phyloP scores from a whole-genome alignment of 2,797 vertebrate species.

The Cyprinodon diabolis region DNA sequence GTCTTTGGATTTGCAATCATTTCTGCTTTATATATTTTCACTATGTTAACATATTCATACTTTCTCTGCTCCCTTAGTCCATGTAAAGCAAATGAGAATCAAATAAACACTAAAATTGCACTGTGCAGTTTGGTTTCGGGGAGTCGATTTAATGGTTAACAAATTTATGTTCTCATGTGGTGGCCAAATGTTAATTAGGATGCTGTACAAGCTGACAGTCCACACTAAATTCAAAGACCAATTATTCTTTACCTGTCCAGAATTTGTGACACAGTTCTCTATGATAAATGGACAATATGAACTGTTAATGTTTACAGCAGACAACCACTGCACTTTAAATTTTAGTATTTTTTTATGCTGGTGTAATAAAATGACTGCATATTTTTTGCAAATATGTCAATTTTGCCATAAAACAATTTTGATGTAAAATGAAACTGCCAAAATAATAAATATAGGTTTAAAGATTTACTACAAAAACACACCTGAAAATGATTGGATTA shows the following conservation, averaged over 20 bases:
- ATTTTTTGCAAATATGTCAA: too few species aligned
- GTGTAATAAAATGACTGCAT: too few species aligned
- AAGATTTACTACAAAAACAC: too few species aligned
- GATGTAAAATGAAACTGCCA: too few species aligned
- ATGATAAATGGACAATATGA: not conserved
- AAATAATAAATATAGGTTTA: too few species aligned
- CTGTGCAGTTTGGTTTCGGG: constrained; percentile 26
- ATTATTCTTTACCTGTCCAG: not conserved
- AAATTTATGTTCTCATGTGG: constrained; percentile 1
- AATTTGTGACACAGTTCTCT: not conserved
- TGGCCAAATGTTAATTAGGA: constrained; percentile 14
- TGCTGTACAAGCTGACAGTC: constrained; percentile 2
- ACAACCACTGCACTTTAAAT: not conserved
- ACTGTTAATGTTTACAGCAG: not conserved
- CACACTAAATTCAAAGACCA: not conserved
- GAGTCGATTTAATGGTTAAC: constrained; percentile 16
- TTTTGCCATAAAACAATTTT: too few species aligned
- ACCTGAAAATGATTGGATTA: too few species aligned
- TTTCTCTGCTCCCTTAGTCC: constrained; percentile 15
- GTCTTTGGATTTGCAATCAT: constrained; percentile 33
- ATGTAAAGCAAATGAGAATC: constrained; percentile 39
- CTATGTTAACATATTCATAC: constrained; percentile 30
- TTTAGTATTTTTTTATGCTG: not conserved
- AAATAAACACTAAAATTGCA: constrained; percentile 18
- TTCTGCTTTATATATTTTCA: constrained; percentile 36